A percentile compares a stretch with the other conserved stretches of the same genome.
These are phyloP conservation scores for Hemicordylus capensis DNA, from an alignment of 2,113 vertebrate species.

Conservation along the genomic window DNA sequence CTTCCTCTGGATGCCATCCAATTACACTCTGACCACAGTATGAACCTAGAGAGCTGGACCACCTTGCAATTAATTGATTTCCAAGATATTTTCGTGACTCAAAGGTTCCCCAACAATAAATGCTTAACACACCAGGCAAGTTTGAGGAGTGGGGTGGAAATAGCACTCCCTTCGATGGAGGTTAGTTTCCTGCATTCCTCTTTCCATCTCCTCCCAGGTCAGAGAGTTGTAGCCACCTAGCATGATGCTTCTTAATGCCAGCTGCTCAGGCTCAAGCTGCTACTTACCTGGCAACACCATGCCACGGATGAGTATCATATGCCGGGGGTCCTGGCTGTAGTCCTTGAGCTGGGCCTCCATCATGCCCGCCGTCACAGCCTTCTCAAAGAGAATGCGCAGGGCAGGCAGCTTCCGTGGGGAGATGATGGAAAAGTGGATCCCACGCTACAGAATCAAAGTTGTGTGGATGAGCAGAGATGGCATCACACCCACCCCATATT, in stretches of 20 bases:
- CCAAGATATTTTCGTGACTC: neutral
- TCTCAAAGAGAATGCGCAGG: constrained; percentile 84
- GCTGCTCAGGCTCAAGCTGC: accelerated
- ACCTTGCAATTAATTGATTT: neutral
- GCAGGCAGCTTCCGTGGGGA: constrained; percentile 90
- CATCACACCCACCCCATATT: neutral
- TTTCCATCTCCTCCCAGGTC: neutral
- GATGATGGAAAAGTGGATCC: constrained; percentile 91
- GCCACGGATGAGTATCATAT: constrained; percentile 91
- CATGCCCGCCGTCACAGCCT: constrained; percentile 79
- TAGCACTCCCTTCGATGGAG: neutral
- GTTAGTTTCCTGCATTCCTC: neutral
- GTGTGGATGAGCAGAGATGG: neutral
- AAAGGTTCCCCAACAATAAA: neutral
- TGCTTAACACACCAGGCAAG: neutral
- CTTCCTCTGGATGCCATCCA: neutral
- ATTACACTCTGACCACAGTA: neutral
- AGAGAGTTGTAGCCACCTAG: neutral
- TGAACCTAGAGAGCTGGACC: neutral
- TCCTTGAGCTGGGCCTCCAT: constrained; percentile 81
- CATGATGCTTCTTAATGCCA: neutral
- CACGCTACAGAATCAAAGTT: constrained; percentile 70
- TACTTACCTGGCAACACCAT: constrained; percentile 85
- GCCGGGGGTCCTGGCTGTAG: constrained; percentile 89
- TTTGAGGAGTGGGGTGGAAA: neutral